These are phyloP conservation scores for Thaumetopoea pityocampa DNA, from an alignment of 1,140 invertebrate genomes.

Conservation along the genomic window DNA sequence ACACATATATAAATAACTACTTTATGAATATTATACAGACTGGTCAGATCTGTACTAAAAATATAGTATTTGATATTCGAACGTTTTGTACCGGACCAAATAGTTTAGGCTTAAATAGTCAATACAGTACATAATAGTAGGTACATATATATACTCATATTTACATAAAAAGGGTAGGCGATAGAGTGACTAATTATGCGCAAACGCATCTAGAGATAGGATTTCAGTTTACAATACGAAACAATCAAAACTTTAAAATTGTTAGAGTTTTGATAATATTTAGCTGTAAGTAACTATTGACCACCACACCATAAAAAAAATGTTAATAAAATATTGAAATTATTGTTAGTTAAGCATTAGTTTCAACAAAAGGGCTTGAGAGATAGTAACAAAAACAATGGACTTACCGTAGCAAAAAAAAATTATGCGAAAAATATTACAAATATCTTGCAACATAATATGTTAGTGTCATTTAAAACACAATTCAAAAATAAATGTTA, in stretches of 20 bases:
- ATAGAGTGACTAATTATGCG: conserved; percentile 20
- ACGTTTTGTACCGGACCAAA: no score
- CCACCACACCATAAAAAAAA: conserved; percentile 65
- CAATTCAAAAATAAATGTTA: conserved; percentile 34
- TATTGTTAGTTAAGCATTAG: conserved; percentile 58
- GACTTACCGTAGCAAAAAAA: conserved; percentile 49
- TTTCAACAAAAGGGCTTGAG: conserved; percentile 28
- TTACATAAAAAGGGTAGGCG: conserved; percentile 22
- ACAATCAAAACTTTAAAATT: conserved; percentile 33
- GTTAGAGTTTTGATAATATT: conserved; percentile 26
- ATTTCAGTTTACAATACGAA: conserved; percentile 39
- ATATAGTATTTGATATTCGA: no score
- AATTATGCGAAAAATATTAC: conserved; percentile 11
- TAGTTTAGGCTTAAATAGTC: no score
- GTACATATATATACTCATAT: conserved; percentile 32
- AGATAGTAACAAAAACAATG: conserved; percentile 31
- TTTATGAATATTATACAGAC: no score
- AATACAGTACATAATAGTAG: no score
- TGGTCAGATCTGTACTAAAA: no score
- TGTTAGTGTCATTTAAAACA: conserved; percentile 50
- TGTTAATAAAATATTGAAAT: conserved; percentile 29
- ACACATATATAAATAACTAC: conserved; percentile 34
- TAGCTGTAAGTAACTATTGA: conserved; percentile 39
- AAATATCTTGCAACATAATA: conserved; percentile 7
- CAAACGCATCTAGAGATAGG: conserved; percentile 71